Evolutionary conservation across 2,113 vertebrate species (phyloP), one percentile per base, ranked within the genome.

Genomic region (Acanthisitta chloris): DNA sequence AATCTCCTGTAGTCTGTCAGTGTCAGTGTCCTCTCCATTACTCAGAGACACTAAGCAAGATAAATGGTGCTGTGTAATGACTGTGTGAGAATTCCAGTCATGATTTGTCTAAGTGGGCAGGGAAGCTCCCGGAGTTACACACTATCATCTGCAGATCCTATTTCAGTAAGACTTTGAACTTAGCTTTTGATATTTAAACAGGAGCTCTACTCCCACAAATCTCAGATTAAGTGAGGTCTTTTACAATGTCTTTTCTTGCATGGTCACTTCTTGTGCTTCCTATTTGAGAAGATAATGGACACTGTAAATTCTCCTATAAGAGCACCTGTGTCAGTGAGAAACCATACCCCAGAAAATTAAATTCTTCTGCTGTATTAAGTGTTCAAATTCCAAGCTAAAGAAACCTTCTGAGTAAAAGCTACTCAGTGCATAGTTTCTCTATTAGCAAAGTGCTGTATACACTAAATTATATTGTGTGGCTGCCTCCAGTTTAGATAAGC

Each of bases 291-390:
- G 86, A 72, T 92, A 94, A 61, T 86, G 86, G 88, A 26, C 67
- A 40, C 81, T 88, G 89, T 86, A 89, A 95, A 78, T 92, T 92
- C 84, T 84, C n/a, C 85, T 40, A 0, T 31, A 33, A 51, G 57
- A 83, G 62, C 86, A 87, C 72, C 81, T 83, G 87, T 92, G 92
- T 86, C 79, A 88, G n/a, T 80, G 80, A 86, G 71, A 42, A 83
- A 58, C 45, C 25, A 2, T 87, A 82, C 55, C 69, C 84, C 42
- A 59, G 90, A 90, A 83, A 83, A 94, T 94, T 62, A 91, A 80
- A 86, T 81, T 72, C 64, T 85, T 90, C 86, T 87, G 86, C 89
- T 79, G 40, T 69, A n/a, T 93, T 90, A 92, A 90, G n/a, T 62
- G 72, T 77, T 90, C 13, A 45, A 40, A 52, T 92, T 80, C 70